Conservation (phyloP, 1,140 invertebrate species). For the Lasaia peninsularis region DNA sequence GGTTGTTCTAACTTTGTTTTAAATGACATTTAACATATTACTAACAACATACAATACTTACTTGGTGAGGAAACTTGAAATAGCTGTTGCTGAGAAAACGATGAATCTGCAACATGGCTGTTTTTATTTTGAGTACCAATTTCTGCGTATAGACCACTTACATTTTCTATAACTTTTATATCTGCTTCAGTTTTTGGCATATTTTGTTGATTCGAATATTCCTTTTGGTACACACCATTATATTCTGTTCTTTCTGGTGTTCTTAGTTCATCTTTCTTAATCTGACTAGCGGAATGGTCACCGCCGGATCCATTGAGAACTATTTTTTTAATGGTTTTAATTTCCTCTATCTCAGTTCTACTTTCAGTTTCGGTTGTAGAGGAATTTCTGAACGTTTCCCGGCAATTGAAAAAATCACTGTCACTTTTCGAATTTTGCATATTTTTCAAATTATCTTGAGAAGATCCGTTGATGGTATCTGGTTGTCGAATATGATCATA, state of each 20-base stretch:
- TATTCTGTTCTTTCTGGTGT: background rate
- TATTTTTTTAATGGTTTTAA: constrained; percentile 71
- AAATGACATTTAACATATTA: background rate
- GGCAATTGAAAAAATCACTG: constrained; percentile 47
- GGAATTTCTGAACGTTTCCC: constrained; percentile 48
- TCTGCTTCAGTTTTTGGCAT: constrained; percentile 3
- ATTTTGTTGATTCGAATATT: background rate
- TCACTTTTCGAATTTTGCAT: constrained; percentile 54
- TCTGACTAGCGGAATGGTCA: constrained; percentile 6
- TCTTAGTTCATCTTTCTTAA: background rate
- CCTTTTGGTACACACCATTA: background rate
- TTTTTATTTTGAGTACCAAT: background rate
- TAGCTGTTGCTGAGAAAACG: background rate
- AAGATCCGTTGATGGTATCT: constrained; percentile 34
- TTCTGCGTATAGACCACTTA: background rate
- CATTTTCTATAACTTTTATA: background rate
- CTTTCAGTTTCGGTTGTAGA: constrained; percentile 67
- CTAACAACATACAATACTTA: background rate
- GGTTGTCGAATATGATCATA: constrained; percentile 47
- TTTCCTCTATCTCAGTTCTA: constrained; percentile 63
- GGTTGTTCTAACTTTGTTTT: no score
- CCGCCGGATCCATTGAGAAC: constrained; percentile 54
- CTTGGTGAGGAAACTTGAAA: background rate
- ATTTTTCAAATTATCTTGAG: constrained; percentile 30
- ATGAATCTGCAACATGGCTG: background rate